Base-by-base conservation (phyloP, 2,888 invertebrate genomes). In the Oxyscelio sp. region DNA sequence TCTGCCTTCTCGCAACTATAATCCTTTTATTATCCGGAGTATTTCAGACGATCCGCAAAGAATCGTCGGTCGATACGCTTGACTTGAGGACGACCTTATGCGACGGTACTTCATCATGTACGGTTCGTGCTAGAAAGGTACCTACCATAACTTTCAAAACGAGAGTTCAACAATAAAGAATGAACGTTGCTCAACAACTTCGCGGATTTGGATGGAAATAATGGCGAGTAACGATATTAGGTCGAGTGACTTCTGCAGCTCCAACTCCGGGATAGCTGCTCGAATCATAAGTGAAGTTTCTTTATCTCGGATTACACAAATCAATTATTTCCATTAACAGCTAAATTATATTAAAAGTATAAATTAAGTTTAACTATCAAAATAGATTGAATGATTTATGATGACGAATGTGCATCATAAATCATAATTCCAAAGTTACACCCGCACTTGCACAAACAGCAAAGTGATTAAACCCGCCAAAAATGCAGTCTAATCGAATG, bases 11-110 rank as follows among this genome's bases (percentile, higher is more conserved):
- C 90, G 89, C 90, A 88, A 90, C 91, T 89, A 92, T 92, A 92
- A 92, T 92, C 91, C 91, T 92, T 92, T 92, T 92, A 92, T 91
- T 90, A 92, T 91, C 90, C 87, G 89, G 89, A 90, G 92, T 92
- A 92, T 92, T 92, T 91, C 90, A 91, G 89, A 89, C 88, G 90
- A 90, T 91, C 87, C 87, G 87, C 85, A 81, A 85, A 85, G 70
- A 83, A 90, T 88, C 88, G 88, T 83, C 85, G 88, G 89, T 86
- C 89, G 91, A 91, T 89, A 83, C 91, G 89, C 90, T 91, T 90
- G 90, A 92, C 90, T 92, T 91, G 91, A 91, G 90, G 91, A 89
- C 90, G 89, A 90, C 88, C 88, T 89, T 82, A 71, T 24, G 83
- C 83, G 80, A 75, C 80, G 85, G 70, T 79, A 80, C 75, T 83